Evolutionary conservation across 2,113 vertebrate genomes (phyloP), one percentile per base, ranked within the genome.

Genomic region (Perognathus longimembris): DNA sequence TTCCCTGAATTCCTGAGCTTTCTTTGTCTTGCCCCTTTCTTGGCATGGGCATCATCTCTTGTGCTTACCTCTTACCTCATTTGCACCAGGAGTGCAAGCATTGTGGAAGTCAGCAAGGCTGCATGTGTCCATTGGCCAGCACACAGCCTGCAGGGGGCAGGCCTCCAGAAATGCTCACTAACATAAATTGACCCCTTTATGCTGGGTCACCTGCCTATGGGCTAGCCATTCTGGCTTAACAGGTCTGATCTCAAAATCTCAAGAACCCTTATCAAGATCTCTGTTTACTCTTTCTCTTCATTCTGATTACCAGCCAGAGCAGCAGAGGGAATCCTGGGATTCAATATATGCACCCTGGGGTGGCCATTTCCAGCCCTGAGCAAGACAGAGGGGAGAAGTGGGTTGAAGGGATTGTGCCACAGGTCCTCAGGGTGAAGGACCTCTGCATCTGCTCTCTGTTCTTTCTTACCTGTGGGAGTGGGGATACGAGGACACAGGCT

Each of bases 221-320:
- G 64, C 73, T 91, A 90, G 82, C 63, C 69, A 38, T 67, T 82
- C 74, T 0, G 57, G 95, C 91, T 73, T 10, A 82, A 64, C 88
- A 94, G 94, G 70, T 87, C 75, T 78, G 45, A 66, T 70, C 45
- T 80, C 40, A 80, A 73, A 81, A 61, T 59, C 59, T 77, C 80
- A 71, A 3, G 36, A 61, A 78, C 78, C 34, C 40, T 57, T 67
- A 76, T 89, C 67, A 75, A 92, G 57, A 64, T 4, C 42, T 94
- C 78, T 90, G 81, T 78, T 92, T 79, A 85, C 34, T 80, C 57
- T 38, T 32, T 57, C 38, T 66, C 26, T 3, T 7, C 7, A 93
- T 80, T 54, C n/a, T 64, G 79, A 79, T n/a, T 54, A 76, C 6
- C 21, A 70, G 45, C 17, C 32, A 66, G 45, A 67, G 63, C 70